These are phyloP conservation scores for Neomicropteryx cornuta DNA, from an alignment of 1,140 invertebrate species.

Conservation along the genomic window DNA sequence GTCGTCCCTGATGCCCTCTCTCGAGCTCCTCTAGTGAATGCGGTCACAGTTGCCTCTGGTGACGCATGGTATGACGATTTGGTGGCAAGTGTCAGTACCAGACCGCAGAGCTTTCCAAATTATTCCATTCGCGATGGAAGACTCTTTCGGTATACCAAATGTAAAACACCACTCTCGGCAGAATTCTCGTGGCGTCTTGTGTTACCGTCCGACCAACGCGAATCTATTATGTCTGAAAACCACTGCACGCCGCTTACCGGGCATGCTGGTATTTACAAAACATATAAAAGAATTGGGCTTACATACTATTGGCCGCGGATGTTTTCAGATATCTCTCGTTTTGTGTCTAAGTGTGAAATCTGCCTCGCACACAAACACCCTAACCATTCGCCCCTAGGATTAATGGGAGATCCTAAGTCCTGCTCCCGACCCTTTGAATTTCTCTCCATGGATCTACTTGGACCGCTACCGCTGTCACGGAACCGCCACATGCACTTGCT, in stretches of 20 bases:
- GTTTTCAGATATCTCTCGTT: constrained; percentile 14
- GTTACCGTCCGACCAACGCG: constrained; percentile 11
- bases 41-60: background rate
- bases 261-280: constrained; percentile 25
- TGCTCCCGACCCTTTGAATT: constrained; percentile 20
- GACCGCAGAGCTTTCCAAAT: too few species aligned
- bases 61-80: constrained; percentile 12
- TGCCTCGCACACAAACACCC: constrained; percentile 19
- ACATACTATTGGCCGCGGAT: constrained; percentile 15
- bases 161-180: constrained; percentile 4
- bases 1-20: constrained; percentile 25
- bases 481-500: constrained; percentile 23
- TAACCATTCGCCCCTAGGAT: constrained; percentile 17
- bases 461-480: constrained; percentile 23
- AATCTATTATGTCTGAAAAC: constrained; percentile 9
- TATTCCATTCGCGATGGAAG: constrained; percentile 8
- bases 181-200: constrained; percentile 20
- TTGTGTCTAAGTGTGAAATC: constrained; percentile 11
- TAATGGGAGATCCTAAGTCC: constrained; percentile 19
- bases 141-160: constrained; percentile 11
- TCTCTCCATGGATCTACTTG: constrained; percentile 27
- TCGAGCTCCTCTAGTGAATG: constrained; percentile 1
- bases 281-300: constrained; percentile 13
- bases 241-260: constrained; percentile 20
- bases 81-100: too few species aligned